These are phyloP conservation scores for Dreissena rostriformis DNA, from an alignment of 1,140 invertebrate genomes.

Conservation along the genomic window DNA sequence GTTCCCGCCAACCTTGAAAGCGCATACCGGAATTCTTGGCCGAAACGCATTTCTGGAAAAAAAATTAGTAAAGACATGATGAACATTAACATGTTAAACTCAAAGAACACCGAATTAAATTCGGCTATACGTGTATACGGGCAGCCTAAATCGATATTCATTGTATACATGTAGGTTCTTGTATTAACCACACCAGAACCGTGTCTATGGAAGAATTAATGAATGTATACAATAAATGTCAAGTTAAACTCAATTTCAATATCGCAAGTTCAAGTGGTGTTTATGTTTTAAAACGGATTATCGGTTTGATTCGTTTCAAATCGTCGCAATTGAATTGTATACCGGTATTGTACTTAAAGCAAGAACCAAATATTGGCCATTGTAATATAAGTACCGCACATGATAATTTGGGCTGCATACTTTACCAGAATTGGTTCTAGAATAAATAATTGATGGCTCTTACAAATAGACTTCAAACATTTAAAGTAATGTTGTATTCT, in stretches of 20 bases:
- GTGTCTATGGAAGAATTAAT: not conserved
- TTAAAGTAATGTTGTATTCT: no score
- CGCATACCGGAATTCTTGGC: constrained; percentile 53
- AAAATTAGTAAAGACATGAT: not conserved
- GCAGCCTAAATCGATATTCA: not conserved
- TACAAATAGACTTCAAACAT: no score
- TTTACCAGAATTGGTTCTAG: no score
- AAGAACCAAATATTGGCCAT: no score
- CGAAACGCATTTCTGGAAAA: constrained; percentile 50
- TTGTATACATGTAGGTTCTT: not conserved
- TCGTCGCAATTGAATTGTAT: no score
- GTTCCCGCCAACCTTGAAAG: constrained; percentile 50
- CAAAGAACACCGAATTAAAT: not conserved
- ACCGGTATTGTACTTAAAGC: no score
- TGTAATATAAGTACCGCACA: no score
- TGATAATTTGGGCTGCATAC: no score
- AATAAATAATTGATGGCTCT: no score
- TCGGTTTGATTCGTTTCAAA: no score
- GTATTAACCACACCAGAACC: not conserved
- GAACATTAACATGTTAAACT: not conserved
- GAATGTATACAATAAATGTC: not conserved
- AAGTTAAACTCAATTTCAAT: not conserved
- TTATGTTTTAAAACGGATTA: no score
- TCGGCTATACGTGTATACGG: not conserved
- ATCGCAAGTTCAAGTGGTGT: not conserved